These are phyloP conservation scores for Mya arenaria DNA, from an alignment of 1,140 invertebrate species.

Conservation along the genomic window DNA sequence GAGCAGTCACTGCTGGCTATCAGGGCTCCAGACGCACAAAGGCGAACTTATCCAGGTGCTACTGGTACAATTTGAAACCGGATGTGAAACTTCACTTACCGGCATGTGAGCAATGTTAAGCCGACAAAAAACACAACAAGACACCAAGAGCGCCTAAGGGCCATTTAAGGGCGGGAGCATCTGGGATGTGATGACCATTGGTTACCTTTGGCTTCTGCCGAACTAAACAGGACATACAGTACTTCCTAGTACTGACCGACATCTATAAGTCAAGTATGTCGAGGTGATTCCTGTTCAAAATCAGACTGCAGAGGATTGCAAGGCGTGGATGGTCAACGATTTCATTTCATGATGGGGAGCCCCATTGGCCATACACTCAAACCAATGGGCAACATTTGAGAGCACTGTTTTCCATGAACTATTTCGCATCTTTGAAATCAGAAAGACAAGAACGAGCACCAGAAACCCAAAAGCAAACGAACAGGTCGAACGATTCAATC, in stretches of 20 bases:
- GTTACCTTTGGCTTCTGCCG: neutral
- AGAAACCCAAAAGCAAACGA: constrained; percentile 4
- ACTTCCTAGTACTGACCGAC: constrained; percentile 64
- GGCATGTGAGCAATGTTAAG: neutral
- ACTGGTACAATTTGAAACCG: too few species aligned
- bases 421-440: constrained; percentile 24
- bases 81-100: too few species aligned
- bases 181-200: neutral
- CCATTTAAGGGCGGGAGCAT: neutral
- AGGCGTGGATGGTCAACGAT: too few species aligned
- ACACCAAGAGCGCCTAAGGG: neutral
- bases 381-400: constrained; percentile 44
- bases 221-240: constrained; percentile 45
- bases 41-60: too few species aligned
- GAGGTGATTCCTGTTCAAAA: constrained; percentile 61
- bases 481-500: neutral
- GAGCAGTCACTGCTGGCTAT: too few species aligned
- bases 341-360: too few species aligned
- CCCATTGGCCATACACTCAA: constrained; percentile 26
- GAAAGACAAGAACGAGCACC: constrained; percentile 28
- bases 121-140: neutral
- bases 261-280: constrained; percentile 63
- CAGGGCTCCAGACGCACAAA: too few species aligned
- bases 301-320: constrained; percentile 65
- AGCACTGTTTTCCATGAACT: constrained; percentile 40